Conservation (phyloP, 2,113 vertebrate genomes). For the Saguinus midas region DNA sequence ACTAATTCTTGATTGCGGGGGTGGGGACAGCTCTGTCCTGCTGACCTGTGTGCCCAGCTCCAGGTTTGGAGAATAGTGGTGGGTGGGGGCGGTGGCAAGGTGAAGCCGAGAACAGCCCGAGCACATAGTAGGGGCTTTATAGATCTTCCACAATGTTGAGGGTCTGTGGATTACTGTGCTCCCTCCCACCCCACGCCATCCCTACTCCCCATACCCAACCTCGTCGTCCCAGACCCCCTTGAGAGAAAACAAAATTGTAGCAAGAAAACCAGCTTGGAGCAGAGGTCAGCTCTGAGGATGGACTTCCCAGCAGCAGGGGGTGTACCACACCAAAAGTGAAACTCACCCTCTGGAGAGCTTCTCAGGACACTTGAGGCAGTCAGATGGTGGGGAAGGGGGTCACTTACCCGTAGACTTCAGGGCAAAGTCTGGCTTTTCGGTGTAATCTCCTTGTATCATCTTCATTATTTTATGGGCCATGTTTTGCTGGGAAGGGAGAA, state of each 20-base stretch:
- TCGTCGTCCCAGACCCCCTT: rapidly evolving
- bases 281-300: not conserved
- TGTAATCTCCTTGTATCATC: slow-evolving; percentile 78
- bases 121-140: too few species aligned
- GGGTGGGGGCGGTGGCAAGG: too few species aligned
- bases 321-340: not conserved
- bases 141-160: too few species aligned
- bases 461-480: slow-evolving; percentile 77
- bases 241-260: not conserved
- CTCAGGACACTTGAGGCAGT: not conserved
- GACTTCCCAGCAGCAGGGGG: not conserved
- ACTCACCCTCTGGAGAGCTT: not conserved
- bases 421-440: slow-evolving; percentile 76
- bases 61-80: not conserved
- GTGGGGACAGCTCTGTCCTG: not conserved
- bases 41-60: not conserved
- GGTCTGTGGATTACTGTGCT: not conserved
- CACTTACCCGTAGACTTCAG: slow-evolving; percentile 73
- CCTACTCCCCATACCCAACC: not conserved
- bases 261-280: not conserved
- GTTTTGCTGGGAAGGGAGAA: slow-evolving; percentile 64
- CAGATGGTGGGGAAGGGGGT: rapidly evolving
- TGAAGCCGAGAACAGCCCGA: too few species aligned
- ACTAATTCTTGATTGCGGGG: not conserved
- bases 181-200: not conserved